Conservation (phyloP, 1,140 invertebrate genomes). For the Spodoptera litura region DNA sequence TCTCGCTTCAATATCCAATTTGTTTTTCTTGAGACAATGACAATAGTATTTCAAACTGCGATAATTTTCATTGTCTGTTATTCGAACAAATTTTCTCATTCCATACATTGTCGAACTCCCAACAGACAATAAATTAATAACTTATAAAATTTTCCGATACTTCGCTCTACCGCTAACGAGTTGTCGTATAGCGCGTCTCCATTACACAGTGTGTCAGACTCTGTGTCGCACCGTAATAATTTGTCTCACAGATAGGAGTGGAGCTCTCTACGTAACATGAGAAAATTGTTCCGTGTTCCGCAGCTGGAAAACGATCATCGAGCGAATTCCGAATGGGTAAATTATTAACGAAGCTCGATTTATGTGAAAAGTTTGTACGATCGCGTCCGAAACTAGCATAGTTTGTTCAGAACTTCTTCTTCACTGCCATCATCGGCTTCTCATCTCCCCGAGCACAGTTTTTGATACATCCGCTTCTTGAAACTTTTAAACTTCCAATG, state of each 20-base stretch:
- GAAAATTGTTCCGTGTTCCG: constrained; percentile 27
- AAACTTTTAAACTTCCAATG: constrained; percentile 31
- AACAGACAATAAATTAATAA: constrained; percentile 46
- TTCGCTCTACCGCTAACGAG: constrained; percentile 42
- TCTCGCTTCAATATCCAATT: constrained; percentile 17
- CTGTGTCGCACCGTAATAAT: constrained; percentile 27
- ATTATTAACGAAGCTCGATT: constrained; percentile 68
- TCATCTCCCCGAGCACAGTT: constrained; percentile 54
- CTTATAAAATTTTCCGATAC: constrained; percentile 44
- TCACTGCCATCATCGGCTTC: constrained; percentile 59
- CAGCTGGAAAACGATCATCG: constrained; percentile 42
- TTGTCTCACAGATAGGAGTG: constrained; percentile 12
- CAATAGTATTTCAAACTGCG: constrained; percentile 15
- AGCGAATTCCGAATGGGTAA: constrained; percentile 60
- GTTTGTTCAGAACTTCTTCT: constrained; percentile 56
- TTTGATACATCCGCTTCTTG: constrained; percentile 39
- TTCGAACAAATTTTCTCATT: constrained; percentile 32
- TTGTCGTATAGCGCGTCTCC: constrained; percentile 26
- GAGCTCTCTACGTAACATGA: constrained; percentile 10
- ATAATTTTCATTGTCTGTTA: constrained; percentile 24
- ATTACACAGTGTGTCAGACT: constrained; percentile 32
- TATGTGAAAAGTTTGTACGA: constrained; percentile 66
- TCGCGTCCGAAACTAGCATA: constrained; percentile 59
- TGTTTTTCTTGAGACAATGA: constrained; percentile 28
- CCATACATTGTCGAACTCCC: constrained; percentile 37